Percentiles rank a stretch among this genome's conserved stretches.
Evolutionary conservation across 2,113 vertebrate genomes (phyloP).

Genomic region (Cynocephalus volans): DNA sequence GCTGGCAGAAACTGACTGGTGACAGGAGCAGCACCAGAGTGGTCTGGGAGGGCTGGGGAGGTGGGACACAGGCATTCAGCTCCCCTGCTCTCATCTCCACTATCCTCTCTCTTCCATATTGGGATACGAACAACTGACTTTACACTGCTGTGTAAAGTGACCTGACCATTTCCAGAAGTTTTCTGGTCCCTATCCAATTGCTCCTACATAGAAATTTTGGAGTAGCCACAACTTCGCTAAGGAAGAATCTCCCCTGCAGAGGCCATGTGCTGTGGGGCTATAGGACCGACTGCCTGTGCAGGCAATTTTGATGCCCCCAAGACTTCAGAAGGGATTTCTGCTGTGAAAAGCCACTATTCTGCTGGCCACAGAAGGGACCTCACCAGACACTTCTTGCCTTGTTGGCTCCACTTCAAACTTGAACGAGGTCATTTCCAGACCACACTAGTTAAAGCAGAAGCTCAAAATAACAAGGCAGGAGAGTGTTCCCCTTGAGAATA

Average conservation of each 20-base stretch:
- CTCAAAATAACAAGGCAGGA: neutral
- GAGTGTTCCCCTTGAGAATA: constrained; percentile 34
- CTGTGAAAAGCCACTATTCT: neutral
- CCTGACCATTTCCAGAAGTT: neutral
- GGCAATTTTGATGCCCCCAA: neutral
- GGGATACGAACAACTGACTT: neutral
- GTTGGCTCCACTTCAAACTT: neutral
- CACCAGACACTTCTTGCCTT: neutral
- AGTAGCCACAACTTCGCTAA: neutral
- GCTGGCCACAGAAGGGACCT: neutral
- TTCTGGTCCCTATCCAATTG: neutral
- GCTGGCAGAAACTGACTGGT: neutral
- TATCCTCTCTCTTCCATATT: neutral
- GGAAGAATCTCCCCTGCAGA: neutral
- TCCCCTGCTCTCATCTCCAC: neutral
- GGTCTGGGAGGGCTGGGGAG: neutral
- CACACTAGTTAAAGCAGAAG: neutral
- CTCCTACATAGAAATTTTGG: neutral
- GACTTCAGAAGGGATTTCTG: neutral
- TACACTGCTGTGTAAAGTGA: neutral
- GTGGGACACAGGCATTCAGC: rapidly evolving
- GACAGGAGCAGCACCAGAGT: neutral
- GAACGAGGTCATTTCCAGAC: constrained; percentile 54
- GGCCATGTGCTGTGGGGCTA: neutral
- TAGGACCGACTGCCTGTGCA: rapidly evolving